phyloP scores from a whole-genome alignment of 2,113 vertebrate genomes.

The Tragelaphus scriptus region DNA sequence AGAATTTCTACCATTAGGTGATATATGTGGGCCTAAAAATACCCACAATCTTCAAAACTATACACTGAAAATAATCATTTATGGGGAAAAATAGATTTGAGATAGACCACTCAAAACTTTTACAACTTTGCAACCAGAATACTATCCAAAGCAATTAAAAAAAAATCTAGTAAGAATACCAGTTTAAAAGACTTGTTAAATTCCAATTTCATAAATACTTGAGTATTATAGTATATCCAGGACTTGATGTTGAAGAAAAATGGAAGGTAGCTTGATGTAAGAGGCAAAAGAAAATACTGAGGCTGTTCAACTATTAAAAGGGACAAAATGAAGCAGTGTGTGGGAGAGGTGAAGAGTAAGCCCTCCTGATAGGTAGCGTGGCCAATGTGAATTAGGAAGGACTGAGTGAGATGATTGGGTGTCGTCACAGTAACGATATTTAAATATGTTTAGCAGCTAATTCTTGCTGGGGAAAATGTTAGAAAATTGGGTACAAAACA shows the following conservation, averaged over 20 bases:
- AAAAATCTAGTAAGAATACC: neutral
- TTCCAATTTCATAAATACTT: neutral
- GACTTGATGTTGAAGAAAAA: neutral
- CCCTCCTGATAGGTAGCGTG: neutral
- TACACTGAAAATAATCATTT: neutral
- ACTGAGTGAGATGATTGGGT: too few relatives aligned
- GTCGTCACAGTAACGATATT: neutral
- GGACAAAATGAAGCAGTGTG: neutral
- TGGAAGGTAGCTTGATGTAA: neutral
- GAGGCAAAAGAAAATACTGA: neutral
- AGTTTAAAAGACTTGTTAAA: neutral
- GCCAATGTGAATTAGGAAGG: neutral
- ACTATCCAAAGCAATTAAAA: neutral
- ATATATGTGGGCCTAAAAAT: neutral
- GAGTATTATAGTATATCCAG: neutral
- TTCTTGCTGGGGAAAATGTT: neutral
- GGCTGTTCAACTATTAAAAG: neutral
- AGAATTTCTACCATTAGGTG: neutral
- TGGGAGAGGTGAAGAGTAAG: neutral
- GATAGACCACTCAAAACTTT: neutral
- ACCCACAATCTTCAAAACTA: neutral
- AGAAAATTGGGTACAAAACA: neutral
- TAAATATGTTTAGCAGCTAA: neutral
- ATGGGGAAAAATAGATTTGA: neutral
- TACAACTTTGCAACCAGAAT: neutral